A percentile compares a stretch with the other conserved stretches of the same genome.
phyloP scores from a whole-genome alignment of 2,888 invertebrate species.

The Scotopteryx bipunctaria region DNA sequence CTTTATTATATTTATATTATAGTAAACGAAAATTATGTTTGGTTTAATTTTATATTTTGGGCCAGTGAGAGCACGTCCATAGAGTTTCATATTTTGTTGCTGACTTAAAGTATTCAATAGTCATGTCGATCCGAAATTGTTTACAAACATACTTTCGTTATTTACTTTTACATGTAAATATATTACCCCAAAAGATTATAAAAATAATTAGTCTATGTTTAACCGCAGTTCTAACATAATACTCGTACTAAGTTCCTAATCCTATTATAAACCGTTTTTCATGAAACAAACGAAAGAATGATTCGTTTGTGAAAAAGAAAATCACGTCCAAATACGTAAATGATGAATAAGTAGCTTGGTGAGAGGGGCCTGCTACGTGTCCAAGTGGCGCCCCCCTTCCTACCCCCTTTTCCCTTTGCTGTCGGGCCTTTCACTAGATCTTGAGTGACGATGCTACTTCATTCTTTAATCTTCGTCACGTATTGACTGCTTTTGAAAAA shows the following conservation, averaged over 20 bases:
- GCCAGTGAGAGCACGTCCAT: no score
- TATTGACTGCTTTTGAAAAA: slow-evolving; percentile 46
- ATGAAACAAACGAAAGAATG: slow-evolving; percentile 68
- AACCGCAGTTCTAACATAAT: no score
- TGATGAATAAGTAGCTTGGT: slow-evolving; percentile 73
- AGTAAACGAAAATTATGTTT: background rate
- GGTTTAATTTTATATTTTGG: background rate
- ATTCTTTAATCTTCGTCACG: slow-evolving; percentile 37
- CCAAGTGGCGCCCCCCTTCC: slow-evolving; percentile 62
- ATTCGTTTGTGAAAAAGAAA: slow-evolving; percentile 67
- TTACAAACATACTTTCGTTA: no score
- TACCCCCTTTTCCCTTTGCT: no score
- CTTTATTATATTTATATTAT: slow-evolving; percentile 43
- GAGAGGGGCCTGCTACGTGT: slow-evolving; percentile 66
- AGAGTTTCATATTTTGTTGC: no score
- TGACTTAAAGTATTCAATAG: no score
- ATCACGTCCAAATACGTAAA: slow-evolving; percentile 79
- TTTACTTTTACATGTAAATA: no score
- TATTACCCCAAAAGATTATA: no score
- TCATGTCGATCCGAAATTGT: no score
- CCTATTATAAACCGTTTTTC: no score
- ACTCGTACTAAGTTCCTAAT: no score
- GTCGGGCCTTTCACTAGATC: slow-evolving; percentile 57
- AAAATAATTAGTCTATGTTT: no score
- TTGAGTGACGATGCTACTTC: slow-evolving; percentile 66